A percentile compares a stretch with the other conserved stretches of the same genome.
Evolutionary conservation across 2,888 invertebrate genomes (phyloP).

Genomic region (Lobophora halterata): DNA sequence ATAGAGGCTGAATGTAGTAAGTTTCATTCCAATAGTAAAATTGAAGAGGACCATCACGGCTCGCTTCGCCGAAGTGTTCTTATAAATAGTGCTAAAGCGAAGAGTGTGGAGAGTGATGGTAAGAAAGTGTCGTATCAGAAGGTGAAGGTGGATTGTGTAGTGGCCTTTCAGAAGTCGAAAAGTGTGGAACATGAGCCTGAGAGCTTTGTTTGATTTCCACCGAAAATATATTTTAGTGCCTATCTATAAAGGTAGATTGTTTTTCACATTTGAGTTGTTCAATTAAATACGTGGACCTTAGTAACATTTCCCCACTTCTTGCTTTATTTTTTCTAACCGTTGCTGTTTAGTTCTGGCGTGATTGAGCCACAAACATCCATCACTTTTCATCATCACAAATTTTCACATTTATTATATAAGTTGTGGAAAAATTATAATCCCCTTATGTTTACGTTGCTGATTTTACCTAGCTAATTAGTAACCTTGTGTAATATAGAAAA

Average conservation of each 20-base stretch:
- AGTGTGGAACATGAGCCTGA: constrained; percentile 70
- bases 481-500: constrained; percentile 2
- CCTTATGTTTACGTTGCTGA: too few relatives aligned
- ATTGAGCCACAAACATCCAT: too few relatives aligned
- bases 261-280: too few relatives aligned
- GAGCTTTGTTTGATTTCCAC: constrained; percentile 61
- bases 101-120: constrained; percentile 63
- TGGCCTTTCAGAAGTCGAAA: constrained; percentile 66
- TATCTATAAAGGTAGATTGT: too few relatives aligned
- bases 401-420: too few relatives aligned
- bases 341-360: too few relatives aligned
- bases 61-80: constrained; percentile 76
- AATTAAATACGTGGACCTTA: too few relatives aligned
- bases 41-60: constrained; percentile 40
- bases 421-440: too few relatives aligned
- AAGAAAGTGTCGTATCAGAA: constrained; percentile 63
- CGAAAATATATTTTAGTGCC: neutral
- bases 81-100: constrained; percentile 70
- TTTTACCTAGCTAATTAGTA: too few relatives aligned
- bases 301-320: too few relatives aligned
- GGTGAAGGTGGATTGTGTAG: constrained; percentile 66
- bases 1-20: constrained; percentile 45
- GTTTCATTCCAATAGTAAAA: constrained; percentile 64
- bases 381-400: too few relatives aligned
- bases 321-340: too few relatives aligned